Conservation (phyloP, 1,140 invertebrate genomes). For the Drosophila rufa region DNA sequence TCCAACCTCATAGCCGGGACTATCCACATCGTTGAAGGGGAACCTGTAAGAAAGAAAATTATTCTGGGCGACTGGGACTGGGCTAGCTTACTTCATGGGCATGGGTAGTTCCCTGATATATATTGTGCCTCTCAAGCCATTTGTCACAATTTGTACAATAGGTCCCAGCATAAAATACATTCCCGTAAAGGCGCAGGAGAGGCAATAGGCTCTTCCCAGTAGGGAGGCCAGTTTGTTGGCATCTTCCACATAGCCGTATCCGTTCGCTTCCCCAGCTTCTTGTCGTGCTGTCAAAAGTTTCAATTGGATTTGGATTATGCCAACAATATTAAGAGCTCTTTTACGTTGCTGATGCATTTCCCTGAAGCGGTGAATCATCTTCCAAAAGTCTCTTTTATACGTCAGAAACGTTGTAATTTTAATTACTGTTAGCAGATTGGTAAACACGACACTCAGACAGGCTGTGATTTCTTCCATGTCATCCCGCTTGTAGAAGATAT, state of each 20-base stretch:
- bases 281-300: slow-evolving; percentile 45
- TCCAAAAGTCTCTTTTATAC: slow-evolving; percentile 61
- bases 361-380: slow-evolving; percentile 66
- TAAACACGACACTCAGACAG: slow-evolving; percentile 69
- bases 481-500: slow-evolving; percentile 61
- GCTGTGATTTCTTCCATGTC: slow-evolving; percentile 72
- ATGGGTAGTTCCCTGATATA: slow-evolving; percentile 66
- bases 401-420: slow-evolving; percentile 73
- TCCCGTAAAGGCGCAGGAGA: slow-evolving; percentile 64
- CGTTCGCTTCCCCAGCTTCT: background rate
- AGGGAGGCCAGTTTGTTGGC: slow-evolving; percentile 60
- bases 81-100: slow-evolving; percentile 70
- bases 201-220: slow-evolving; percentile 60
- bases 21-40: slow-evolving; percentile 60
- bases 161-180: slow-evolving; percentile 74
- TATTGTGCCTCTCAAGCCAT: slow-evolving; percentile 20
- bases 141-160: slow-evolving; percentile 55
- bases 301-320: slow-evolving; percentile 2
- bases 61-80: background rate
- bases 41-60: slow-evolving; percentile 47
- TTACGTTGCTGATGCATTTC: slow-evolving; percentile 68
- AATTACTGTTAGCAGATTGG: slow-evolving; percentile 71
- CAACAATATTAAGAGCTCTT: slow-evolving; percentile 11
- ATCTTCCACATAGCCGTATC: slow-evolving; percentile 30
- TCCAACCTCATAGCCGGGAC: slow-evolving; percentile 65